A percentile compares a stretch with the other conserved stretches of the same genome.
Evolutionary conservation across 30 jellyfish, hydroid and myxozoan species (phyloP).

Genomic region (Haliclystus octoradiatus): DNA sequence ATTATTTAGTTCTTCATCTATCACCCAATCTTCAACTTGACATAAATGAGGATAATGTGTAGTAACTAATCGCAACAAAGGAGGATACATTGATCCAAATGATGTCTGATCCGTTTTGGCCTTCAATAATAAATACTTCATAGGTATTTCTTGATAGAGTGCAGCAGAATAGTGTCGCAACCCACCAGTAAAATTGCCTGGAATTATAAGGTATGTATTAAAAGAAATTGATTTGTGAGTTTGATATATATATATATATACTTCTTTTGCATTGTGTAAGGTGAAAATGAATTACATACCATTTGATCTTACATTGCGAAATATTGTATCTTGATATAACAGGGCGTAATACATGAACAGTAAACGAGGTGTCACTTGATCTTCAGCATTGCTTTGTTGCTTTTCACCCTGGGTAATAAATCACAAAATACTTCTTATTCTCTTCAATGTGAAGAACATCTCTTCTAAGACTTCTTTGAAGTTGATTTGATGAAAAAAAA

Average conservation of each 20-base stretch:
- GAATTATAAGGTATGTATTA: no score
- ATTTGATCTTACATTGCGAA: constrained; percentile 50
- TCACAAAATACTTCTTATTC: no score
- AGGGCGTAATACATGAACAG: constrained; percentile 64
- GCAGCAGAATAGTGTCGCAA: constrained; percentile 57
- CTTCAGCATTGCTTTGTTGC: no score
- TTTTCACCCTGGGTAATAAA: no score
- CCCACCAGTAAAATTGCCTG: no score
- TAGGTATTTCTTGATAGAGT: constrained; percentile 68
- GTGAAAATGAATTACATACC: constrained; percentile 28
- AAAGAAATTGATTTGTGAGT: not conserved
- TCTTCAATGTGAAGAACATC: no score
- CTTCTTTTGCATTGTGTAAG: not conserved
- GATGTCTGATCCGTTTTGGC: constrained; percentile 39
- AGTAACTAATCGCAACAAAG: constrained; percentile 64
- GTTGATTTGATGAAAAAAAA: no score
- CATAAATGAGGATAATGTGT: constrained; percentile 88
- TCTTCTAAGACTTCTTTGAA: no score
- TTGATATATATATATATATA: no score
- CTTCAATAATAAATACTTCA: constrained; percentile 61
- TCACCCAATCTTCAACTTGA: constrained; percentile 89
- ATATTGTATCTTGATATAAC: constrained; percentile 58
- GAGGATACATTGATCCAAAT: constrained; percentile 73
- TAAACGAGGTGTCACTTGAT: constrained; percentile 54
- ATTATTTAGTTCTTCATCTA: constrained; percentile 67